A percentile compares a stretch with the other conserved stretches of the same genome.
Conservation (phyloP, 2,797 vertebrate genomes). For the Bryconaethiops microstoma region DNA sequence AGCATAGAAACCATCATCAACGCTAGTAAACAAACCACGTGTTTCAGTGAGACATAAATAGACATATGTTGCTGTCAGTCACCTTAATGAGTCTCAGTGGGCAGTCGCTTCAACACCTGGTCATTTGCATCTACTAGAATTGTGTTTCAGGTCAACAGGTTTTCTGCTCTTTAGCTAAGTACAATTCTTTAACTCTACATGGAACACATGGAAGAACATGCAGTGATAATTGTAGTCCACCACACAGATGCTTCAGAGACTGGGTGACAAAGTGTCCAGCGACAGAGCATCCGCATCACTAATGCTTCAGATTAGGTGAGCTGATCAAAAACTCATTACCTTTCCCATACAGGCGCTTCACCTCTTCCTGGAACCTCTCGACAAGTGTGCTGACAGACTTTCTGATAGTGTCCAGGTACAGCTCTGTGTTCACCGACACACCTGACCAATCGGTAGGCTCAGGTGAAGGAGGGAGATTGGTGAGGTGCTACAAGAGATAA, state of each 20-base stretch:
- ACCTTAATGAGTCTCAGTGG: not conserved
- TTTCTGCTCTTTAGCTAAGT: no score
- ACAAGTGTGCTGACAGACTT: conserved; percentile 72
- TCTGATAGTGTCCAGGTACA: conserved; percentile 75
- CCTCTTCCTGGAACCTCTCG: conserved; percentile 76
- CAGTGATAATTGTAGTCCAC: no score
- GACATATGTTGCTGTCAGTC: conserved; percentile 63
- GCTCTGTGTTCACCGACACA: conserved; percentile 76
- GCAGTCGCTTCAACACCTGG: not conserved
- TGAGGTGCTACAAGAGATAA: conserved; percentile 61
- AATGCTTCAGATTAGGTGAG: not conserved
- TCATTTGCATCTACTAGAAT: no score
- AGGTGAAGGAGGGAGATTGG: conserved; percentile 55
- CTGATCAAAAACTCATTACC: conserved; percentile 63
- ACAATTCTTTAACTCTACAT: no score
- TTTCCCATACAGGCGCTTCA: conserved; percentile 76
- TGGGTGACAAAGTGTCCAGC: not conserved
- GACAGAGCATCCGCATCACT: not conserved
- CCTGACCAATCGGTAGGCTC: conserved; percentile 76
- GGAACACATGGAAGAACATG: no score
- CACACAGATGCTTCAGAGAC: no score
- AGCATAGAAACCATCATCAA: conserved; percentile 47
- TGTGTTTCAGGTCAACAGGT: no score
- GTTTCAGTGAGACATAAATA: conserved; percentile 41
- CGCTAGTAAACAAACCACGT: conserved; percentile 50